These are phyloP conservation scores for Noturus placidus DNA, from an alignment of 2,113 vertebrate genomes.

Conservation along the genomic window DNA sequence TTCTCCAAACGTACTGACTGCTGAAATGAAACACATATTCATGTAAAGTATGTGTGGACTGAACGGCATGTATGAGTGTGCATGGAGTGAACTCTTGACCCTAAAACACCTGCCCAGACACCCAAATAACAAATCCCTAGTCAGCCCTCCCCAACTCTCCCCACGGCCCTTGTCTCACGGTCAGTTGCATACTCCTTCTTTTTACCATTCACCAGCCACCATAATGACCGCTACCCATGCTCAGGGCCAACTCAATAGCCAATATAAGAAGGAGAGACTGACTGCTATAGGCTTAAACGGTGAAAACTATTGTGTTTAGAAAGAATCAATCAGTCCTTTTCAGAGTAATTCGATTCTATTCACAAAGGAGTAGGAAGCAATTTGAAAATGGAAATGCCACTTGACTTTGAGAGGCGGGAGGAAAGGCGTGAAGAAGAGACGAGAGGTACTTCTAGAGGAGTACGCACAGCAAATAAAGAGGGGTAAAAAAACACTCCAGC, in stretches of 20 bases:
- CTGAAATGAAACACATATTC: slow-evolving; percentile 6
- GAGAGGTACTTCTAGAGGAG: slow-evolving; percentile 43
- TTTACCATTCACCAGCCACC: slow-evolving; percentile 62
- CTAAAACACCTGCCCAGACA: slow-evolving; percentile 35
- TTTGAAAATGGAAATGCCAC: slow-evolving; percentile 77
- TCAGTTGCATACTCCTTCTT: slow-evolving; percentile 43
- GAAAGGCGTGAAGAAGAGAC: slow-evolving; percentile 43
- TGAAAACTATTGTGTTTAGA: slow-evolving; percentile 73
- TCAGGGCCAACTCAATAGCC: slow-evolving; percentile 63
- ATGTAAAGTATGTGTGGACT: slow-evolving; percentile 4
- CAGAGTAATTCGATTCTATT: slow-evolving; percentile 75
- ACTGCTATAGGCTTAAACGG: slow-evolving; percentile 62
- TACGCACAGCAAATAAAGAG: slow-evolving; percentile 39
- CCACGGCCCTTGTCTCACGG: slow-evolving; percentile 22
- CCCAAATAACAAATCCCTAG: slow-evolving; percentile 51
- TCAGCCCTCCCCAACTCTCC: slow-evolving; percentile 34
- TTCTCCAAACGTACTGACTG: slow-evolving; percentile 1
- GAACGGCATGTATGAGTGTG: not conserved
- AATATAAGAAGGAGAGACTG: slow-evolving; percentile 58
- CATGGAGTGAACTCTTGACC: slow-evolving; percentile 54
- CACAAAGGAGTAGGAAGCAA: slow-evolving; percentile 74
- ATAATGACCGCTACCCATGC: slow-evolving; percentile 66
- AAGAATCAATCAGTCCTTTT: slow-evolving; percentile 77
- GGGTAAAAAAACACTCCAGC: not conserved
- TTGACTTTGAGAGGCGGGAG: slow-evolving; percentile 66